Evolutionary conservation across 2,797 vertebrate species (phyloP), one percentile per base, ranked within the genome.

Genomic region (Sebastes iracundus): DNA sequence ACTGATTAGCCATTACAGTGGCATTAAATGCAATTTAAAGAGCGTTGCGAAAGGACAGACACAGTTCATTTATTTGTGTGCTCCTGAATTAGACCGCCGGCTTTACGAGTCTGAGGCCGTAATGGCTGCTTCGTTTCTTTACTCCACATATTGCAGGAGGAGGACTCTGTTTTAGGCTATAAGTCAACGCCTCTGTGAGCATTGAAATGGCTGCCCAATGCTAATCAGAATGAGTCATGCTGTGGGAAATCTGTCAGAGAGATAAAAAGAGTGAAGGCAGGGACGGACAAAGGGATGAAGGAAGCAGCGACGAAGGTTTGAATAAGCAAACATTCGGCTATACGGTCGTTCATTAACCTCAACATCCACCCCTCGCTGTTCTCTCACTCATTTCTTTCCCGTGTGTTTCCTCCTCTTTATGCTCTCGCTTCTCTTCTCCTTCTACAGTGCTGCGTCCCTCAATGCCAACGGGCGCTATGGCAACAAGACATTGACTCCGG

Each of bases 391-490:
- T 67, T 81, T 70, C 49, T 68, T 83, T 16, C 62, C 67, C 14
- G 35, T 61, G 32, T 10, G 25, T 52, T 71, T 82, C 79, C 35
- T 76, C 71, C 55, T 71, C 75, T 87, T 83, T 76, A 76, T 87
- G 77, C 53, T 77, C 76, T 77, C 18, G 6, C 70, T 38, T 75
- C 59, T 70, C 30, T 22, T 28, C 55, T 33, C 52, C 38, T 33
- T 60, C 27, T 60, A 74, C 75, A 81, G 66, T 55, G 42, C 84
- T 28, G 71, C 13, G 77, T 92, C 79, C 52, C 83, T 90, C 87
- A 93, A 88, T 93, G 86, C 81, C 90, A 90, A 73, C 30, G 49
- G 92, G 88, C 59, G 75, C 94, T 91, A 94, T 90, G 90, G 93
- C 92, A 93, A 93, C 93, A 88, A 89, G 84, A 86, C 75, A 77